These are phyloP conservation scores for Rattus norvegicus DNA, from an alignment of 2,113 vertebrate species.

Conservation along the genomic window DNA sequence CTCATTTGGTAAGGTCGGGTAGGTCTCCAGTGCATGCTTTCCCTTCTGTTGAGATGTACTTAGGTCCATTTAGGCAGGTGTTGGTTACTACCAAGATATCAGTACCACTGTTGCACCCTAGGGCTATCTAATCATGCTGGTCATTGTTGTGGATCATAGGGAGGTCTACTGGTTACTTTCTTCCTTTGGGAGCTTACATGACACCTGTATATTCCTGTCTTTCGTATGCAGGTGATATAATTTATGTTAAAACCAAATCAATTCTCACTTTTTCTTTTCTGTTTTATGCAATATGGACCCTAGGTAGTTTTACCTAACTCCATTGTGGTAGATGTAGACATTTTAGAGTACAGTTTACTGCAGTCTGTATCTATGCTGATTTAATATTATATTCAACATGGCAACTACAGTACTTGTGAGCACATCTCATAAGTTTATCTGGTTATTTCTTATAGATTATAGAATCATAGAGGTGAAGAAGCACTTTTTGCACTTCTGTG, in stretches of 20 bases:
- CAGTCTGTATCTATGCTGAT: background rate
- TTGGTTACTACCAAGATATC: background rate
- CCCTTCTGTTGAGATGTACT: background rate
- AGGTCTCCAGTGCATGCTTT: background rate
- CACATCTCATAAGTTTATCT: background rate
- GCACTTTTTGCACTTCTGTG: background rate
- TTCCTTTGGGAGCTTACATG: background rate
- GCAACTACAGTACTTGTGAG: background rate
- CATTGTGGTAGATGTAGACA: background rate
- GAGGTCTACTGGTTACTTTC: background rate
- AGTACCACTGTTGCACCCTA: background rate
- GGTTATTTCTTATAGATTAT: background rate
- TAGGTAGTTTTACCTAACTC: background rate
- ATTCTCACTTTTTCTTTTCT: background rate
- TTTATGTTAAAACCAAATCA: background rate
- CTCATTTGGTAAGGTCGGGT: background rate
- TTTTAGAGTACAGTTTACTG: background rate
- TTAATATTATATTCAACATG: background rate
- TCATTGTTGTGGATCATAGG: background rate
- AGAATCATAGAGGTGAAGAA: background rate
- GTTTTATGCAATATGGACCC: background rate
- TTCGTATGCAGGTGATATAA: background rate
- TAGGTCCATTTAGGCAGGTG: background rate
- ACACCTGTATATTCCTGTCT: background rate
- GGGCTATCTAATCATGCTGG: background rate